Conservation (phyloP, 2,797 vertebrate genomes). For the Enteromius argenteus region DNA sequence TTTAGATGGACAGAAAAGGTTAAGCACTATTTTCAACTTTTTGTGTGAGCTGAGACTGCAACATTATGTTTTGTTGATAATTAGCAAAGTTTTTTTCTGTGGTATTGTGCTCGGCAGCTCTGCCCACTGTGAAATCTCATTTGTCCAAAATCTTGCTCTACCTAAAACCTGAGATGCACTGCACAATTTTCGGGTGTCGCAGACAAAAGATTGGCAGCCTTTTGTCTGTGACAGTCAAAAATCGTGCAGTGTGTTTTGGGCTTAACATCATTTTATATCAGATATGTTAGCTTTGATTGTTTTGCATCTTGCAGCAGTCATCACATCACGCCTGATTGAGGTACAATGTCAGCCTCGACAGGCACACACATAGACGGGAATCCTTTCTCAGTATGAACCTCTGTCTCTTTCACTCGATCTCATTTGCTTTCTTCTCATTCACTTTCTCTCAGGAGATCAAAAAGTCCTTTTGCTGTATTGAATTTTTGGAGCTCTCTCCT, state of each 20-base stretch:
- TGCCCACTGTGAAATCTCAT: not conserved
- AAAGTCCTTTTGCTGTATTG: slow-evolving; percentile 67
- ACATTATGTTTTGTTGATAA: not conserved
- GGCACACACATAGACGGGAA: not conserved
- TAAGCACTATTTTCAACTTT: not conserved
- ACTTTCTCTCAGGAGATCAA: slow-evolving; percentile 60
- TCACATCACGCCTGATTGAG: not conserved
- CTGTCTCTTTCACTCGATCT: slow-evolving; percentile 50
- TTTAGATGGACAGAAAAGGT: not conserved
- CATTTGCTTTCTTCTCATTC: slow-evolving; percentile 54
- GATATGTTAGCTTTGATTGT: not conserved
- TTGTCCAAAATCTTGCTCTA: not conserved
- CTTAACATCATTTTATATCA: not conserved
- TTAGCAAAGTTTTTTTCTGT: not conserved
- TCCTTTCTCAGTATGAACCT: slow-evolving; percentile 57
- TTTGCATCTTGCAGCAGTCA: not conserved
- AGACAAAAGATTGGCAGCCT: too few relatives aligned
- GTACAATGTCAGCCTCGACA: not conserved
- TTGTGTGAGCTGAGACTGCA: not conserved
- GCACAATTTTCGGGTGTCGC: too few relatives aligned
- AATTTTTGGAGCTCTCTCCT: slow-evolving; percentile 61
- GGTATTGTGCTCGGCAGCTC: not conserved
- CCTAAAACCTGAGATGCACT: too few relatives aligned
- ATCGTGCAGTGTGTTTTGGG: too few relatives aligned
- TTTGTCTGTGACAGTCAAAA: too few relatives aligned